Evolutionary conservation across 2,113 vertebrate genomes (phyloP), one percentile per base, ranked within the genome.

Genomic region (Puma concolor): DNA sequence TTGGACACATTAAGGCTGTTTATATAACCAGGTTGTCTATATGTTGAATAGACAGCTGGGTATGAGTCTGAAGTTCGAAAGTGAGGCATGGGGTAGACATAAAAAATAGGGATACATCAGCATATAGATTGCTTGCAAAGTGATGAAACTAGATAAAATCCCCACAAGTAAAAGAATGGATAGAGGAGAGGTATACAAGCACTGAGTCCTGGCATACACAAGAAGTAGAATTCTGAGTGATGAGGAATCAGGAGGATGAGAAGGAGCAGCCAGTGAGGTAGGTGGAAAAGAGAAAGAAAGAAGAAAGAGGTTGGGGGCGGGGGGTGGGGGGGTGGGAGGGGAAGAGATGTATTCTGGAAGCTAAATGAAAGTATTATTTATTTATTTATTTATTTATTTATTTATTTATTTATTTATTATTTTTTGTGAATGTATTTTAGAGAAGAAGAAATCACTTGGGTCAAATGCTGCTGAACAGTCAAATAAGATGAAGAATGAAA

Each of bases 131-230:
- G 31, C 36, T 66, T 82, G 76, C 67, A 63, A 79, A 94, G 10
- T 89, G 89, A 76, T 93, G 36, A 81, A 96, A 79, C 69, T 84
- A 88, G 69, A 69, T 27, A 48, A 83, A 77, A 67, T 41, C 38
- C 27, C 48, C 57, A 88, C 14, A 50, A 63, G 44, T 76, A 41
- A 71, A 15, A 76, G 77, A 77, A 14, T 60, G 33, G 69, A 38
- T 60, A 93, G 81, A 82, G 71, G 69, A 79, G 66, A 82, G 13
- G 15, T 82, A 36, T 27, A 33, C 16, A 93, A 48, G 29, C 36
- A 76, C 29, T 36, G 71, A 50, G 33, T 93, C 23, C 63, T 69
- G 36, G 41, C 31, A 25, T 36, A 82, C 27, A 50, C 14, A 25
- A 79, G 41, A 95, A 72, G 52, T 21, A 54, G 71, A 69, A 48